phyloP scores from a whole-genome alignment of 2,888 invertebrate species.

The Parnassius smintheus region DNA sequence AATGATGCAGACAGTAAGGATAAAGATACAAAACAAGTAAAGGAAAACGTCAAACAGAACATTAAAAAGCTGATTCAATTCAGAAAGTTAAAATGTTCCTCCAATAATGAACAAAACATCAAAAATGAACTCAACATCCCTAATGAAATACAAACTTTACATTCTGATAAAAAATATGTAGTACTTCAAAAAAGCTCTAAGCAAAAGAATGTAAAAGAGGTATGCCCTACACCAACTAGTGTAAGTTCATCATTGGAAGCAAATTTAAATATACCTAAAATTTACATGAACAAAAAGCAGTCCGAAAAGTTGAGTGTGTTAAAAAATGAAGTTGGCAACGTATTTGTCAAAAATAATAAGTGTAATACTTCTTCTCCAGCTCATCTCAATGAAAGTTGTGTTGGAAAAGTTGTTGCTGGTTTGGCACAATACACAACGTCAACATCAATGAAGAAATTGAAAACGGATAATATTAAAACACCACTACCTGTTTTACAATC shows the following conservation, averaged over 20 bases:
- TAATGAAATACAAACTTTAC: slow-evolving; percentile 5
- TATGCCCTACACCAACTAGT: slow-evolving; percentile 32
- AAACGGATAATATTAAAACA: neutral
- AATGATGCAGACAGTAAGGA: neutral
- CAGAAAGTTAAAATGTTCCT: slow-evolving; percentile 44
- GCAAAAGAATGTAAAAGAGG: slow-evolving; percentile 27
- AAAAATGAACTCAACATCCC: neutral
- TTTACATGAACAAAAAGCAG: slow-evolving; percentile 48
- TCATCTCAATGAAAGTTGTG: slow-evolving; percentile 2
- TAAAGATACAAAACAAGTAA: slow-evolving; percentile 7
- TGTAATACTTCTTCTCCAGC: neutral
- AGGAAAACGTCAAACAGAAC: slow-evolving; percentile 50
- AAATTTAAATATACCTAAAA: slow-evolving; percentile 45
- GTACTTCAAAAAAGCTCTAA: no score
- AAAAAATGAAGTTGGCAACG: slow-evolving; percentile 2
- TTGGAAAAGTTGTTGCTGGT: slow-evolving; percentile 20
- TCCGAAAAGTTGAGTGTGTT: slow-evolving; percentile 30
- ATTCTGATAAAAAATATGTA: slow-evolving; percentile 1
- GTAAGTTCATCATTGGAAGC: slow-evolving; percentile 39
- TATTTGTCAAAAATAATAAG: slow-evolving; percentile 3
- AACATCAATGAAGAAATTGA: slow-evolving; percentile 1
- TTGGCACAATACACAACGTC: slow-evolving; percentile 19
- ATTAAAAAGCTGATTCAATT: slow-evolving; percentile 56
- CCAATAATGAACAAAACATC: slow-evolving; percentile 26
- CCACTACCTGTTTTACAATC: neutral